Evolutionary conservation across 2,888 invertebrate genomes (phyloP).

Genomic region (Eupsilia transversa): DNA sequence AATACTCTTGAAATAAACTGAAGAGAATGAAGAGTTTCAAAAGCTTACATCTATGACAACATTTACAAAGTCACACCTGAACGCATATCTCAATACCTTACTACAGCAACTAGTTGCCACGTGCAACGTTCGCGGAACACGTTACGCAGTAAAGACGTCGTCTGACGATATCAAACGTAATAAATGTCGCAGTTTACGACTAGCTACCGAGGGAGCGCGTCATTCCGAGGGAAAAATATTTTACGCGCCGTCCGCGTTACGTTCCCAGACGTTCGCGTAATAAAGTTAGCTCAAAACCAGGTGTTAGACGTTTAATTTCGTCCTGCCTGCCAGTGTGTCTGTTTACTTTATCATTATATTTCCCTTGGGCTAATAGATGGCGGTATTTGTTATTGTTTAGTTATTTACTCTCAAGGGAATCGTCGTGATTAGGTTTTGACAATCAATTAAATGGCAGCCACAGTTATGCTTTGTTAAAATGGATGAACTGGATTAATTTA

Average conservation of each 20-base stretch:
- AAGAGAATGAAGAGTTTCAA: no score
- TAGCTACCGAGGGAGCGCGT: slow-evolving; percentile 71
- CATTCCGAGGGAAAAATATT: slow-evolving; percentile 79
- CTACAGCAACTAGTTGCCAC: slow-evolving; percentile 72
- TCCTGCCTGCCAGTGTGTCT: slow-evolving; percentile 43
- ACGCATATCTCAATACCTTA: slow-evolving; percentile 46
- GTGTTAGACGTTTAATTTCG: slow-evolving; percentile 75
- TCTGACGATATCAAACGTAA: slow-evolving; percentile 79
- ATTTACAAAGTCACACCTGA: slow-evolving; percentile 23
- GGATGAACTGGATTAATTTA: not conserved
- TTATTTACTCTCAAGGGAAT: slow-evolving; percentile 26
- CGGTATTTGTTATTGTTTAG: slow-evolving; percentile 13
- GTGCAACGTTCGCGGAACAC: slow-evolving; percentile 54
- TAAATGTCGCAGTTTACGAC: slow-evolving; percentile 84
- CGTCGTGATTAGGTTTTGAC: slow-evolving; percentile 20
- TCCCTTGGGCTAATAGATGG: not conserved
- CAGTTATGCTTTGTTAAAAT: not conserved
- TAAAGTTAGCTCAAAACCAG: slow-evolving; percentile 80
- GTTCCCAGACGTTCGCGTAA: slow-evolving; percentile 73
- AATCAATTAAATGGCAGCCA: slow-evolving; percentile 26
- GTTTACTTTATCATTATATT: slow-evolving; percentile 51
- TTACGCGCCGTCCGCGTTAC: slow-evolving; percentile 64
- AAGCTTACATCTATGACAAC: not conserved
- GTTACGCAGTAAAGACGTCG: slow-evolving; percentile 68
- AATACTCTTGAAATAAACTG: no score